Evolutionary conservation across 2,888 invertebrate species (phyloP), one percentile per base, ranked within the genome.

Genomic region (Phortica magna): DNA sequence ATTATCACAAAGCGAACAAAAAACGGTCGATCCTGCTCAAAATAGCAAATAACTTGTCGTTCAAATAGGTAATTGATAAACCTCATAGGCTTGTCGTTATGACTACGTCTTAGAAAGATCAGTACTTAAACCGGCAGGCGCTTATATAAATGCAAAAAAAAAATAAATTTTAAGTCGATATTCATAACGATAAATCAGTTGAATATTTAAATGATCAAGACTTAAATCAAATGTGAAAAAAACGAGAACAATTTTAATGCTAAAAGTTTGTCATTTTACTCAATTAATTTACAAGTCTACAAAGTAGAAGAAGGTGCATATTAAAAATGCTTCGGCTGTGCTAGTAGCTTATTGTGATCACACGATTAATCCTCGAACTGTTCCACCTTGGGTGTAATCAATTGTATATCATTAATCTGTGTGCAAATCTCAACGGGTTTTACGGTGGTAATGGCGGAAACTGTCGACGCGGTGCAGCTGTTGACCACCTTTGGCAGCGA

Each of bases 321-420:
- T 12, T 14, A 48, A 31, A 31, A 31, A 31, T 31, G 31, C 31
- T 31, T 31, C 31, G 31, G 31, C 31, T 48, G 48, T 48, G 48
- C 48, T 48, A 48, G 48, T 48, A 48, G 48, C 48, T 5, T 48
- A 14, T 12, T 1, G 14, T 0, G 7, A 48, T 5, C 14, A 9
- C 48, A 14, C 7, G 0, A 2, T 48, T 48, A 48, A 14, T 48
- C 48, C 9, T 48, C 48, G 5, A 48, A 14, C 48, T 48, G 48
- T 59, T 89, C 89, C 76, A 83, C 59, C 73, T 89, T 89, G 17
- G 89, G 89, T 17, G 90, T 87, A 4, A 89, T 74, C 6, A 89
- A 77, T 68, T 89, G 85, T 1, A 87, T 77, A 68, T 89, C 89
- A 75, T 81, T 84, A 41, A 80, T 79, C 77, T 84, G 83, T 5